phyloP scores from a whole-genome alignment of 30 jellyfish, hydroid and myxozoan genomes.

The Hydra vulgaris region DNA sequence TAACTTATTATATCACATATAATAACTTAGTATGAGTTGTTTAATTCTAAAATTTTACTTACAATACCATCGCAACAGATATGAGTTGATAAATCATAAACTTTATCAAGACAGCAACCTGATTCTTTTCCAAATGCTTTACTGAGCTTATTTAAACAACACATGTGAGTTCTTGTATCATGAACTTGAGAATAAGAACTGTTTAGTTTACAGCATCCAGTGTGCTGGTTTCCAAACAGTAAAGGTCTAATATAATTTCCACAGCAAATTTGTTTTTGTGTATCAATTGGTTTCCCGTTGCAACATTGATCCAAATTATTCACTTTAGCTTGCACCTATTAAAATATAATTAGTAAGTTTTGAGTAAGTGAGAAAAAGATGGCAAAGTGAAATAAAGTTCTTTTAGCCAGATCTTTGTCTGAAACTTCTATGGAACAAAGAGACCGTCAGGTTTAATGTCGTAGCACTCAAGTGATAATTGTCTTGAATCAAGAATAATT shows the following conservation, averaged over 20 bases:
- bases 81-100: not conserved
- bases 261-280: constrained; percentile 8
- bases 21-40: not conserved
- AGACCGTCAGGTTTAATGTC: too few species aligned
- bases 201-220: constrained; percentile 10
- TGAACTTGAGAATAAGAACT: not conserved
- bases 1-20: not conserved
- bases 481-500: too few species aligned
- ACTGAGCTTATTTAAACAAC: not conserved
- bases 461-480: too few species aligned
- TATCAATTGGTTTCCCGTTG: not conserved
- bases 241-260: constrained; percentile 10
- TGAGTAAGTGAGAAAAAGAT: too few species aligned
- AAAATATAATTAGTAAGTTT: too few species aligned
- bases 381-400: too few species aligned
- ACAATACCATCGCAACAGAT: constrained; percentile 11
- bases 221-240: constrained; percentile 15
- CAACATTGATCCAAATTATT: constrained; percentile 1
- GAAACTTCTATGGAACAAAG: too few species aligned
- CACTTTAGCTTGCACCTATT: constrained; percentile 3
- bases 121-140: not conserved
- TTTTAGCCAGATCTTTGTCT: too few species aligned
- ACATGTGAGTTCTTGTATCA: not conserved
- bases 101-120: not conserved
- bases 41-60: not conserved